phyloP scores from a whole-genome alignment of 2,797 vertebrate genomes.

The Neomorphus geoffroyi region DNA sequence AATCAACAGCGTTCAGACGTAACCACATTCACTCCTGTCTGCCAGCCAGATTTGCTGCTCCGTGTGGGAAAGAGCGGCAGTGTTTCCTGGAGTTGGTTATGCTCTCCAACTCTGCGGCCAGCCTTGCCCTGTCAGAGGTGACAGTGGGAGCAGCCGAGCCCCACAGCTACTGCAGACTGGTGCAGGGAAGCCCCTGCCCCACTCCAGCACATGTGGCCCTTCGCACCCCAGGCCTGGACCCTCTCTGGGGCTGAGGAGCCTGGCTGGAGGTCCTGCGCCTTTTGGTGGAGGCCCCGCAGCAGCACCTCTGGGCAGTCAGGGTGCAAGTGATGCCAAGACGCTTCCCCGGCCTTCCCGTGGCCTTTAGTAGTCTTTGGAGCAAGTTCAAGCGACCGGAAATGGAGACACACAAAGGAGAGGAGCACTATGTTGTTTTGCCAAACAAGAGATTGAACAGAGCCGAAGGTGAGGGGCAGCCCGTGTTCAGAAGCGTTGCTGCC shows the following conservation, averaged over 20 bases:
- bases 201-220: accelerated
- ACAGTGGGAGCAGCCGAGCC: background rate
- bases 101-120: accelerated
- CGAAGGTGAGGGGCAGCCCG: background rate
- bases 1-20: background rate
- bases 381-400: background rate
- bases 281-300: background rate
- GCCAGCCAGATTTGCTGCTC: background rate
- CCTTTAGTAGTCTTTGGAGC: constrained; percentile 1
- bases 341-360: background rate
- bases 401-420: background rate
- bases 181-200: background rate
- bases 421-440: constrained; percentile 9
- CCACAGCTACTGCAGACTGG: background rate
- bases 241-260: background rate
- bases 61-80: background rate
- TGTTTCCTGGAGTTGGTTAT: background rate
- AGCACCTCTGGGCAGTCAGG: background rate
- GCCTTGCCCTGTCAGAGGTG: accelerated
- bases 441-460: background rate
- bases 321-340: accelerated
- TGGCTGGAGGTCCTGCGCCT: background rate
- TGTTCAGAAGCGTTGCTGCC: accelerated
- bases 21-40: background rate
- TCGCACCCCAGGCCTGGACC: background rate